Conservation (phyloP, 1,140 invertebrate species). For the Drosophila azteca region DNA sequence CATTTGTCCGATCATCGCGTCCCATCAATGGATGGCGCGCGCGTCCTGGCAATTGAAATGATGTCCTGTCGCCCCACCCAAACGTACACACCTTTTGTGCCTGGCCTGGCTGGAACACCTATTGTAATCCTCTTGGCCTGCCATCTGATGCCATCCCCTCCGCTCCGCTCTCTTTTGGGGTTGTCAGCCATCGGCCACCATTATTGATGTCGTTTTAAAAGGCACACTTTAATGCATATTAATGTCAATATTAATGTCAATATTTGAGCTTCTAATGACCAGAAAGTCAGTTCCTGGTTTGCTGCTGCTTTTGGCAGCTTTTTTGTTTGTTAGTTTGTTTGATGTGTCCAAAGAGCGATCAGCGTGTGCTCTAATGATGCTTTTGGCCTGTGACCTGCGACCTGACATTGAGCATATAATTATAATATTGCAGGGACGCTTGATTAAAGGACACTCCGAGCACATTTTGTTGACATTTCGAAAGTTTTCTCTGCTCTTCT, state of each 20-base stretch:
- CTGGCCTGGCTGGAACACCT: not conserved
- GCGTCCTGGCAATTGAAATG: conserved; percentile 58
- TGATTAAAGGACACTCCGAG: conserved; percentile 66
- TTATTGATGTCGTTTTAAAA: conserved; percentile 77
- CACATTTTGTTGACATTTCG: conserved; percentile 75
- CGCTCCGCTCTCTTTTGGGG: conserved; percentile 23
- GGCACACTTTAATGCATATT: conserved; percentile 76
- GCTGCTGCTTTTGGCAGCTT: conserved; percentile 50
- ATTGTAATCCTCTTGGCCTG: not conserved
- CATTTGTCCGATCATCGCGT: conserved; percentile 48
- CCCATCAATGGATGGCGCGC: conserved; percentile 14
- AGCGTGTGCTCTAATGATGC: conserved; percentile 44
- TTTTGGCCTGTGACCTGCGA: not conserved
- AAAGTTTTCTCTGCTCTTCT: conserved; percentile 51
- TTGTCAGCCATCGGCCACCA: conserved; percentile 46
- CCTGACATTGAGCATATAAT: conserved; percentile 69
- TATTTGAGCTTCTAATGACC: conserved; percentile 78
- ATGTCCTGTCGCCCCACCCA: not conserved
- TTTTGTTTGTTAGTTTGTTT: conserved; percentile 68
- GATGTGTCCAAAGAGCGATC: conserved; percentile 52
- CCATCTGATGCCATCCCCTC: too few relatives aligned
- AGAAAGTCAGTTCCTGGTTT: conserved; percentile 13
- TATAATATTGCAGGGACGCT: conserved; percentile 53
- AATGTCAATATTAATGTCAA: conserved; percentile 81
- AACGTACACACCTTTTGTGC: too few relatives aligned